Base-by-base conservation (phyloP, 2,888 invertebrate species). In the Micropterix aruncella region DNA sequence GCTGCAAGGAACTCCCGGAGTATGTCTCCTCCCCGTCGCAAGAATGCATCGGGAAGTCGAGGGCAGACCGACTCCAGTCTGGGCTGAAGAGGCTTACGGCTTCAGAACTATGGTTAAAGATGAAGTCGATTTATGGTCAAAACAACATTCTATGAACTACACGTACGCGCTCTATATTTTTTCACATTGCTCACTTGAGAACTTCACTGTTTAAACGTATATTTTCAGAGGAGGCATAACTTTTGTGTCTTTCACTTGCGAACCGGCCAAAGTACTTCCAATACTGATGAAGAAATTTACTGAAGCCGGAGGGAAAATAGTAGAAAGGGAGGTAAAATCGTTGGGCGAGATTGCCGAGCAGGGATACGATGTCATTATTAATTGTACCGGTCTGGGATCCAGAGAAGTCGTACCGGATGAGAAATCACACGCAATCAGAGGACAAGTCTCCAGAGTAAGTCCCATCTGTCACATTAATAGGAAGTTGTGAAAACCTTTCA, bases 311-410 rank as follows among this genome's bases (percentile, higher is more conserved):
- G 90, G 88, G 1, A 74, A 67, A 52, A 60, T 86, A 3, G 2
- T 57, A 2, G 49, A 51, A 15, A 54, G 52, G 0, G 55, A 54
- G 19, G 47, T 70, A 7, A 48, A 48, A 2, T 63, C 65, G 0
- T 46, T 70, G 1, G 45, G 52, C 1, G 62, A 70, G 9, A 58
- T 67, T 42, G 57, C 82, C 1, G 58, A 75, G 3, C 65, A 73
- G 19, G 59, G 61, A 1, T 81, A 66, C 54, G 80, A 87, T 56
- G 67, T 85, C 1, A 65, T 91, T n/a, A 71, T 91, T 38, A 90
- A 91, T 59, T 91, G 90, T 52, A 72, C 79, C 1, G 91, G 87
- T 2, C 55, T 90, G 1, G 79, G 77, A 1, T 77, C 89, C 0
- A 66, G 67, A 50, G 50, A 66, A 5, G 58, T 90, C 1, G 70